phyloP scores from a whole-genome alignment of 2,797 vertebrate species.

The Cuniculus paca region DNA sequence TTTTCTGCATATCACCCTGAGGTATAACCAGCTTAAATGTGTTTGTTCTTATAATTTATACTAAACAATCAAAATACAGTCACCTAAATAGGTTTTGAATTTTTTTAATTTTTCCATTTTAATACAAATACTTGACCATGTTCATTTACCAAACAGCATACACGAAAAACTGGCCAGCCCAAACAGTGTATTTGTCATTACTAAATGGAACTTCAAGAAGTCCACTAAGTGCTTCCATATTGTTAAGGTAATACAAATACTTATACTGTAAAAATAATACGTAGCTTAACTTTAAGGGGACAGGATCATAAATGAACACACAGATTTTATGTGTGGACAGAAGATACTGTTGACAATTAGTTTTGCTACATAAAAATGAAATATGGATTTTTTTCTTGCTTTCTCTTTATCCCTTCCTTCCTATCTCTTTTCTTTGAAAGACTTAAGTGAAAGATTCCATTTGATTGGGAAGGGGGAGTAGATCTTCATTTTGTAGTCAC shows the following conservation, averaged over 20 bases:
- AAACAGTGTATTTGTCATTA: conserved; percentile 93
- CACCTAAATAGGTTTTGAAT: not conserved
- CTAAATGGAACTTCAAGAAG: conserved; percentile 94
- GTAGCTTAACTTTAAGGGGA: conserved; percentile 95
- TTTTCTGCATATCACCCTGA: conserved; percentile 91
- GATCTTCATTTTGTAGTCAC: conserved; percentile 98
- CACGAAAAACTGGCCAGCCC: conserved; percentile 88
- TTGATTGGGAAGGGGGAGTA: conserved; percentile 94
- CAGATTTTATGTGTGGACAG: conserved; percentile 94
- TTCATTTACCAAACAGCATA: conserved; percentile 86
- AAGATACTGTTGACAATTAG: conserved; percentile 98
- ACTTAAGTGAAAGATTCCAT: conserved; percentile 99
- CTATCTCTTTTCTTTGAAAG: conserved; percentile 91
- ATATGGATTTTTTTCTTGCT: conserved; percentile 89
- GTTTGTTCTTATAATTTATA: not conserved
- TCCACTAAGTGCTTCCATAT: conserved; percentile 93
- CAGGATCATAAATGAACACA: conserved; percentile 91
- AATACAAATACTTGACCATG: not conserved
- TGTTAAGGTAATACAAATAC: conserved; percentile 94
- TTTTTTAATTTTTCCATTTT: not conserved
- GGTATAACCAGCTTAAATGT: not conserved
- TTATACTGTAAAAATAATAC: conserved; percentile 93
- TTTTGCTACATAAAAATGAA: conserved; percentile 99
- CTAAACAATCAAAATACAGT: not conserved
- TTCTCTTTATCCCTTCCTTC: not conserved